Evolutionary conservation across 2,113 vertebrate species (phyloP).

Genomic region (Clupea harengus): DNA sequence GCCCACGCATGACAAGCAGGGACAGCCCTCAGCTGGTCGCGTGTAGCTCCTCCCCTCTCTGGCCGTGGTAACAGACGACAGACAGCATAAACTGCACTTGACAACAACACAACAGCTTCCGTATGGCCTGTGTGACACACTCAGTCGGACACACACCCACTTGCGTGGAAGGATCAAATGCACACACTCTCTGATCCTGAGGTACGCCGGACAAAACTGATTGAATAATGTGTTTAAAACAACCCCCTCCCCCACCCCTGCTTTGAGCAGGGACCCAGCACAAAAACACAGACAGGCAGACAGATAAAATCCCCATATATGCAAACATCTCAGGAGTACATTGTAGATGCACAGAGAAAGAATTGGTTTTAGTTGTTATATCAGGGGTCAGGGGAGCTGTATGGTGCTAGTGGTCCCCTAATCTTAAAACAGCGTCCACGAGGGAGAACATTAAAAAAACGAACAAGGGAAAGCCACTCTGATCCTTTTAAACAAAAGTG

Average conservation of each 20-base stretch:
- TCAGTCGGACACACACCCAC: neutral
- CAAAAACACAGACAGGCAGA: constrained; percentile 64
- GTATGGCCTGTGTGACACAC: neutral
- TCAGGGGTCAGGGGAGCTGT: constrained; percentile 13
- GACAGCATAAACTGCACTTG: neutral
- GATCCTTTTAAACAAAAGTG: too few relatives aligned
- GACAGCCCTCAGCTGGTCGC: neutral
- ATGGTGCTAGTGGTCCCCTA: constrained; percentile 37
- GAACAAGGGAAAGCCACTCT: neutral
- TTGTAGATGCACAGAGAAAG: constrained; percentile 66
- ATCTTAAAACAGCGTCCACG: neutral
- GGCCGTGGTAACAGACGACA: constrained; percentile 10
- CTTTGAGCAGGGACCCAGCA: constrained; percentile 46
- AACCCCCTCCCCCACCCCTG: constrained; percentile 10
- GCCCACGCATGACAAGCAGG: constrained; percentile 11
- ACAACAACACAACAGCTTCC: neutral
- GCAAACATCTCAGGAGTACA: constrained; percentile 68
- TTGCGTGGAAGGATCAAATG: neutral
- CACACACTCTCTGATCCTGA: constrained; percentile 38
- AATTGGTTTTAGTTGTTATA: constrained; percentile 55
- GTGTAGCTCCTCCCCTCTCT: too few relatives aligned
- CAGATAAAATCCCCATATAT: constrained; percentile 57
- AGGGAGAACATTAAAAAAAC: neutral
- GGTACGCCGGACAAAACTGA: constrained; percentile 46
- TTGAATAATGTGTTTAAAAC: constrained; percentile 27